Conservation (phyloP, 2,797 vertebrate species). For the Luscinia megarhynchos region DNA sequence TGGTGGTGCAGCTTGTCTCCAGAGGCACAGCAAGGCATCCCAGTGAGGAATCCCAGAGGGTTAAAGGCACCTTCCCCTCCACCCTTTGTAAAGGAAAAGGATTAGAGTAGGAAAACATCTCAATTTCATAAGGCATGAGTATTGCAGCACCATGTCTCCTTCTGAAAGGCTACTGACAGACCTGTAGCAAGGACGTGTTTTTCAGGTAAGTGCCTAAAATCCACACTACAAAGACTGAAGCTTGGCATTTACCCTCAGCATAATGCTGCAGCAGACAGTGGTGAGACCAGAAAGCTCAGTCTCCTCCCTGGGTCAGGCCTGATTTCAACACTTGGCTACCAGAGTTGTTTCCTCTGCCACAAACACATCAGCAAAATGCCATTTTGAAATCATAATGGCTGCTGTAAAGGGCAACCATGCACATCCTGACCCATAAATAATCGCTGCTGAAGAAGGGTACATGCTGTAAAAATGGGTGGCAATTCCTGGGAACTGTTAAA, state of each 20-base stretch:
- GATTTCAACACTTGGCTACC: constrained; percentile 13
- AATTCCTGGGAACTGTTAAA: not conserved
- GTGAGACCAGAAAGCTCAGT: not conserved
- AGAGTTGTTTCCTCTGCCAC: not conserved
- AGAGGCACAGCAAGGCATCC: not conserved
- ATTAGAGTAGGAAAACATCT: not conserved
- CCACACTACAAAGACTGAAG: not conserved
- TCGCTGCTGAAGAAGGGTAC: not conserved
- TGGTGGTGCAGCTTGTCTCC: not conserved
- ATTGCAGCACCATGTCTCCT: not conserved
- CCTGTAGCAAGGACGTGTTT: not conserved
- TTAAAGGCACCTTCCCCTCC: not conserved
- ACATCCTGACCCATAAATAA: constrained; percentile 7
- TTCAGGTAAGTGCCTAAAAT: not conserved
- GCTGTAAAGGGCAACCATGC: constrained; percentile 10
- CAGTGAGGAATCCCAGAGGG: not conserved
- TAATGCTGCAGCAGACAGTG: not conserved
- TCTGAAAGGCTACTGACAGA: not conserved
- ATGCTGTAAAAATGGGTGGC: not conserved
- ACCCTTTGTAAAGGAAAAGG: not conserved
- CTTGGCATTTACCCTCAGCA: not conserved
- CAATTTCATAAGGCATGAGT: not conserved
- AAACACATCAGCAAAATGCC: constrained; percentile 22
- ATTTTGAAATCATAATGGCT: constrained; percentile 5
- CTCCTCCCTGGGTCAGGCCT: not conserved